phyloP scores from a whole-genome alignment of 2,113 vertebrate species.

The Paradisaea rubra region DNA sequence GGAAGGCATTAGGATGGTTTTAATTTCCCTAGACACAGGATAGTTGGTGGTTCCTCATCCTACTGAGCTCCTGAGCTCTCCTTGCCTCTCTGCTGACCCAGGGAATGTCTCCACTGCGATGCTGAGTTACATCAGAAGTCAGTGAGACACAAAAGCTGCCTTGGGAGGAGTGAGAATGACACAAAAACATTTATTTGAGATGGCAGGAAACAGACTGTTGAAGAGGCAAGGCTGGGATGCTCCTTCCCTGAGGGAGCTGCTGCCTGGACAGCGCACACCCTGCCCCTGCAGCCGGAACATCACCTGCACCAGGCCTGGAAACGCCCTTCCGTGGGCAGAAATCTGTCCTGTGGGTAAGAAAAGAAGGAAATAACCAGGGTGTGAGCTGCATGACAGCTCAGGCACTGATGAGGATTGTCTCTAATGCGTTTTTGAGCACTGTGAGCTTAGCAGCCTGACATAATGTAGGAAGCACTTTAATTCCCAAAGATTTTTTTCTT shows the following conservation, averaged over 20 bases:
- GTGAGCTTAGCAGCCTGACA: background rate
- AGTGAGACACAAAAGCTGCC: background rate
- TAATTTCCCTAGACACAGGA: background rate
- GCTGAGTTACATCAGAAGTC: background rate
- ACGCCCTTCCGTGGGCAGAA: fast-evolving
- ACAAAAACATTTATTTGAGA: background rate
- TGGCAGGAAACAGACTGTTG: background rate
- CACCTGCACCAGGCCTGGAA: background rate
- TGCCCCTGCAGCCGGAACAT: background rate
- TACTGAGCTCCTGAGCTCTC: background rate
- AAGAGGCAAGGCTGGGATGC: background rate
- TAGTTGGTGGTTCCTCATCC: background rate
- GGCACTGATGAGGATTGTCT: background rate
- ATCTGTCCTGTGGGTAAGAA: background rate
- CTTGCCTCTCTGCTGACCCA: background rate
- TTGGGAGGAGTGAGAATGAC: background rate
- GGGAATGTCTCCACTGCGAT: fast-evolving
- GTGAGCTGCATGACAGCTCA: background rate
- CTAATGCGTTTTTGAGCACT: background rate
- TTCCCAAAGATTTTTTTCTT: background rate
- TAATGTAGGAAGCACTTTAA: background rate
- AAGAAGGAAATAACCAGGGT: background rate
- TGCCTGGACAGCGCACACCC: fast-evolving
- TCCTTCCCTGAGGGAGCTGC: background rate
- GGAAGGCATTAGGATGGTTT: background rate